Evolutionary conservation across 2,888 invertebrate genomes (phyloP), one percentile per base, ranked within the genome.

Genomic region (Melinaea marsaeus): DNA sequence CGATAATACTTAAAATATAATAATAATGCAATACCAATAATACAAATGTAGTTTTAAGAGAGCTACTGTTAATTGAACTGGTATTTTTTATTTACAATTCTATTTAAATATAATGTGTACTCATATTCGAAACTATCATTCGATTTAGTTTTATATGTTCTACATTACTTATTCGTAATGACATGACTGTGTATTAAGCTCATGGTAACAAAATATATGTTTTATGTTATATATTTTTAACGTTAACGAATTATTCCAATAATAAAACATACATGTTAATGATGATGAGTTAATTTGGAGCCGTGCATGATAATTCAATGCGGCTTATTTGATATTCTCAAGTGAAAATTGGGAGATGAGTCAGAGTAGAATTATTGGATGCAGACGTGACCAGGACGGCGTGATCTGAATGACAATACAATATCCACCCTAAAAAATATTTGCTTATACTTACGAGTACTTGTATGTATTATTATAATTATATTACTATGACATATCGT

Each of bases 351-450:
- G 77, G 81, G 78, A 74, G 75, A 86, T 87, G 88, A 88, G 82
- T 83, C 86, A 79, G 78, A 78, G 79, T 76, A 74, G 84, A 86
- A 84, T 88, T 89, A 88, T 88, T 88, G 84, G 83, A 79, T 69
- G 80, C 72, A 79, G 77, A 88, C 89, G 89, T 89, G 89, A 82
- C 83, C 79, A 77, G 66, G 69, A 66, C 73, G 72, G 60, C 84
- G 86, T 81, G 88, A 70, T 71, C 58, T 66, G 88, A 84, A 88
- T 88, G 80, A 83, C 84, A 85, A 86, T 77, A 75, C 72, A 69
- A 61, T 83, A 78, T 81, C 84, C 63, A 60, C 42, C 62, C 65
- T 62, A 56, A 59, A 65, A 65, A 65, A 63, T 60, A 64, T 46
- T 57, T 48, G 22, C 4, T 22, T 35, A 35, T 61, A 42, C 32